phyloP scores from a whole-genome alignment of 1,140 invertebrate species.

The Drosophila cardini region DNA sequence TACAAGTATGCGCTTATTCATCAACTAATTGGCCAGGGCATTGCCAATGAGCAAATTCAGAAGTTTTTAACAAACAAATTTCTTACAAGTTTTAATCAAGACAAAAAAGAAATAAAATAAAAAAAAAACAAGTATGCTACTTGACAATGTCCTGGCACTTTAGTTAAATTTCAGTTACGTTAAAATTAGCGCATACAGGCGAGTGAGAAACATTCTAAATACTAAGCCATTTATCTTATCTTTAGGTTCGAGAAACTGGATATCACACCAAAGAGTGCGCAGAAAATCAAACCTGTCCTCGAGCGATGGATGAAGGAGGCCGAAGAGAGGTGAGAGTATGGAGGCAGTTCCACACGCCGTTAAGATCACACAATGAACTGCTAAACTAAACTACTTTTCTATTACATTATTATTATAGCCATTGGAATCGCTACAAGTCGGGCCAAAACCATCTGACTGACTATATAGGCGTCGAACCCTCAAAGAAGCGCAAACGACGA shows the following conservation, averaged over 20 bases:
- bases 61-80: slow-evolving; percentile 30
- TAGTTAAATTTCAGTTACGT: slow-evolving; percentile 78
- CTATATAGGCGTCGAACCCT: slow-evolving; percentile 97
- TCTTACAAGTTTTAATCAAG: slow-evolving; percentile 29
- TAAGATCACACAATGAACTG: slow-evolving; percentile 4
- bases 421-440: slow-evolving; percentile 92
- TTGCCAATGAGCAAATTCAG: slow-evolving; percentile 78
- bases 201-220: slow-evolving; percentile 27
- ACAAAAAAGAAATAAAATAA: slow-evolving; percentile 25
- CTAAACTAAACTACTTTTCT: slow-evolving; percentile 45
- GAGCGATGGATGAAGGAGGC: slow-evolving; percentile 99
- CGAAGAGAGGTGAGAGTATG: slow-evolving; percentile 94
- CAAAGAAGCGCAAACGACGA: slow-evolving; percentile 97
- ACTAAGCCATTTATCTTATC: slow-evolving; percentile 24
- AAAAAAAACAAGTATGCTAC: slow-evolving; percentile 80
- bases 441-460: slow-evolving; percentile 97
- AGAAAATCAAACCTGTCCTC: slow-evolving; percentile 99
- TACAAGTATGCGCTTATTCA: slow-evolving; percentile 71
- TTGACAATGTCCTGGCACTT: slow-evolving; percentile 90
- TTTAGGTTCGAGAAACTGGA: slow-evolving; percentile 99
- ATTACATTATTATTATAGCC: slow-evolving; percentile 53
- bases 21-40: slow-evolving; percentile 82
- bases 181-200: slow-evolving; percentile 32
- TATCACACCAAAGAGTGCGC: slow-evolving; percentile 99
- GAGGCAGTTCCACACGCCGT: slow-evolving; percentile 80